Evolutionary conservation across 2,888 invertebrate species (phyloP).

Genomic region (Psylliodes chrysocephalus): DNA sequence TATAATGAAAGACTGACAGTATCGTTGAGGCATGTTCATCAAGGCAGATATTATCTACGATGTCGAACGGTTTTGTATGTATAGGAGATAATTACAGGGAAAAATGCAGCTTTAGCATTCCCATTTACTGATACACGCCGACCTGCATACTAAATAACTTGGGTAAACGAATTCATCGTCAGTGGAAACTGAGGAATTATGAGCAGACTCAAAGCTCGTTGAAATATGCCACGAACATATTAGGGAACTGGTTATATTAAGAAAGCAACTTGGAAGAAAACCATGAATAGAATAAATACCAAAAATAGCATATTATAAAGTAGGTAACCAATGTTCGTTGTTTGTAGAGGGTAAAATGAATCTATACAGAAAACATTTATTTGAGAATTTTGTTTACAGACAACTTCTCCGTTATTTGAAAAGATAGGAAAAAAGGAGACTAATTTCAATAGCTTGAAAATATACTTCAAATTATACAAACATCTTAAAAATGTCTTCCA

Average conservation of each 20-base stretch:
- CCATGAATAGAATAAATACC: too few species aligned
- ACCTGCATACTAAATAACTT: slow-evolving; percentile 26
- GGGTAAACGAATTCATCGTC: slow-evolving; percentile 17
- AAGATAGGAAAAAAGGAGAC: too few species aligned
- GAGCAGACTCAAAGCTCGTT: background rate
- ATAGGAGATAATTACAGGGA: slow-evolving; percentile 37
- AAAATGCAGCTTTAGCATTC: slow-evolving; percentile 35
- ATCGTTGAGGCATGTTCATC: slow-evolving; percentile 33
- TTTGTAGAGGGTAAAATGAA: too few species aligned
- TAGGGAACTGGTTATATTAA: background rate
- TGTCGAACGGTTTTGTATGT: slow-evolving; percentile 29
- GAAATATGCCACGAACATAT: background rate
- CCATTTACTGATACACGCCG: slow-evolving; percentile 25
- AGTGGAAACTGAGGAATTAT: slow-evolving; percentile 12
- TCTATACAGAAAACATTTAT: too few species aligned
- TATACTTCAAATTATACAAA: too few species aligned
- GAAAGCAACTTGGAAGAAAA: too few species aligned
- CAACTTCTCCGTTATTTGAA: too few species aligned
- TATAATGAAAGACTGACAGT: slow-evolving; percentile 31
- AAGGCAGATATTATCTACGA: slow-evolving; percentile 33
- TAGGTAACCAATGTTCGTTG: too few species aligned
- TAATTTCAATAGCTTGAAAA: too few species aligned
- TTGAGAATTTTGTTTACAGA: too few species aligned
- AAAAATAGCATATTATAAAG: too few species aligned
- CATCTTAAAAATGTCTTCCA: too few species aligned